Percentiles rank a stretch among this genome's conserved stretches.
Conservation (phyloP, 2,888 invertebrate species). For the Melanchra persicariae region DNA sequence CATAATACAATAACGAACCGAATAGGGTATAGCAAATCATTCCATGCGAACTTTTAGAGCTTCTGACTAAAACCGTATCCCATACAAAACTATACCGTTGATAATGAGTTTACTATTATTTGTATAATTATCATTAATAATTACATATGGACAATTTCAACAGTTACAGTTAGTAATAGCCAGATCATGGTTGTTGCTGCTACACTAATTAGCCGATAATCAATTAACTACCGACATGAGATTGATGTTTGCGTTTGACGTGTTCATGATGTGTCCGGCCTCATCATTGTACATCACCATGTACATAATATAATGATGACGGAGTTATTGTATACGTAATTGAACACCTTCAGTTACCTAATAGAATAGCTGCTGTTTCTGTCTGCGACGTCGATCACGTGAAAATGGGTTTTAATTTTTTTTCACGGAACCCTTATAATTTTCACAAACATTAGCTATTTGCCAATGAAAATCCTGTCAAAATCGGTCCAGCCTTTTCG, state of each 20-base stretch:
- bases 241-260: conserved; percentile 47
- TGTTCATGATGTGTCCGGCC: conserved; percentile 14
- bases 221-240: conserved; percentile 29
- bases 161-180: background rate
- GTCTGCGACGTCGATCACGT: no score
- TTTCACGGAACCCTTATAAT: no score
- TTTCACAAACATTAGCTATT: background rate
- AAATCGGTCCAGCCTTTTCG: background rate
- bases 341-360: background rate
- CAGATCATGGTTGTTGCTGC: conserved; percentile 21
- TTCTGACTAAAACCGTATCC: no score
- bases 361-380: no score
- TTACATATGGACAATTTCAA: background rate
- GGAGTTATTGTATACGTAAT: no score
- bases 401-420: no score
- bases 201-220: conserved; percentile 36
- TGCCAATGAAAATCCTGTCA: no score
- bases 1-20: no score
- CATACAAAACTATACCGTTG: no score
- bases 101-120: background rate
- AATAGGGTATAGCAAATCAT: no score
- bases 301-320: no score
- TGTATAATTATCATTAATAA: background rate
- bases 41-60: no score
- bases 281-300: conserved; percentile 20